phyloP scores from a whole-genome alignment of 2,113 vertebrate genomes.

The Bolborhynchus lineola region DNA sequence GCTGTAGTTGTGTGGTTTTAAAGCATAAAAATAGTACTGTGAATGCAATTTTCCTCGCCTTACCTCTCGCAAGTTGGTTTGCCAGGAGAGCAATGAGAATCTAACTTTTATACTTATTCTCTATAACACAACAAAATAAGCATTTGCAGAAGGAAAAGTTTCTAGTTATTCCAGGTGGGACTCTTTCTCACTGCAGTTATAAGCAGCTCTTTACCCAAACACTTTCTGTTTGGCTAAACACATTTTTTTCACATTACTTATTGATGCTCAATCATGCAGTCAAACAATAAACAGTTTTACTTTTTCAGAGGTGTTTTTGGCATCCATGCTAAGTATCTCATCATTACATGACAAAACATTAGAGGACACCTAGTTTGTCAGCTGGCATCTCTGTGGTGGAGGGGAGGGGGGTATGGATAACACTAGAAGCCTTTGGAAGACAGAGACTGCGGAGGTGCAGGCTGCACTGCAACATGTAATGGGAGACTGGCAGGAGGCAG shows the following conservation, averaged over 20 bases:
- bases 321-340: neutral
- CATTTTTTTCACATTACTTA: neutral
- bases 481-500: neutral
- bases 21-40: neutral
- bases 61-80: neutral
- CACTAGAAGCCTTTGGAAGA: neutral
- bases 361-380: neutral
- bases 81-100: neutral
- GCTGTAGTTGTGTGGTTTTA: neutral
- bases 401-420: neutral
- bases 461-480: rapidly evolving
- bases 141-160: neutral
- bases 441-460: rapidly evolving
- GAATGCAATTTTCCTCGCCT: neutral
- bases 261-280: neutral
- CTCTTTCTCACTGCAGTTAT: neutral
- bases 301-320: neutral
- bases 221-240: neutral
- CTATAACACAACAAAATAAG: neutral
- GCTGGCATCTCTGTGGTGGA: neutral
- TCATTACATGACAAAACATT: neutral
- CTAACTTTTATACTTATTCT: neutral
- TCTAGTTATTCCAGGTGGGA: neutral
- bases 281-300: neutral
- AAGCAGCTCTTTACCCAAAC: neutral